phyloP scores from a whole-genome alignment of 2,888 invertebrate species.

The Cerastis leucographa region DNA sequence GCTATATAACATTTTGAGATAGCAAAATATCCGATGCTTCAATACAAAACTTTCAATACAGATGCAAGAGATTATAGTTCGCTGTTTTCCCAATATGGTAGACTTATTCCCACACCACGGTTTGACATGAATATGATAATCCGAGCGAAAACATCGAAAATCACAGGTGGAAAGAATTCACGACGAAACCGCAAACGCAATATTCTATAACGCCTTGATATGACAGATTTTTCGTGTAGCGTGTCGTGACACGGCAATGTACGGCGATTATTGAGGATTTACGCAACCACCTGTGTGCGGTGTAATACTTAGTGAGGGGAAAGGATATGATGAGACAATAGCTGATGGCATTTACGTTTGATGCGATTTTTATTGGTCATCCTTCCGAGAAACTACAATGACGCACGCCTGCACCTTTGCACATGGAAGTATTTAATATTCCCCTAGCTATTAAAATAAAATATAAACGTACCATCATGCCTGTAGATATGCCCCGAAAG shows the following conservation, averaged over 20 bases:
- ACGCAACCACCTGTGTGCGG: constrained; percentile 67
- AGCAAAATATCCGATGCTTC: constrained; percentile 33
- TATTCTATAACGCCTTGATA: constrained; percentile 70
- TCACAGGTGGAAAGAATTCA: constrained; percentile 70
- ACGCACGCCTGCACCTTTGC: constrained; percentile 35
- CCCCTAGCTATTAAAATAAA: neutral
- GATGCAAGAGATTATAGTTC: constrained; percentile 47
- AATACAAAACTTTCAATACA: constrained; percentile 47
- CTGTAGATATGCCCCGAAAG: neutral
- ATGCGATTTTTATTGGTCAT: constrained; percentile 73
- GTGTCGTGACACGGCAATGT: constrained; percentile 69
- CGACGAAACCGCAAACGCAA: constrained; percentile 68
- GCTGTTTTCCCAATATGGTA: constrained; percentile 66
- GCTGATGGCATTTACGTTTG: constrained; percentile 60
- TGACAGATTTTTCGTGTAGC: constrained; percentile 69
- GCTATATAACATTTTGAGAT: constrained; percentile 60
- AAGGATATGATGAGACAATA: constrained; percentile 66
- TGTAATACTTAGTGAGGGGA: constrained; percentile 42
- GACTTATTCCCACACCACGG: constrained; percentile 63
- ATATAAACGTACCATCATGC: neutral
- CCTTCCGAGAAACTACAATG: constrained; percentile 68
- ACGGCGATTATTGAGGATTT: constrained; percentile 69
- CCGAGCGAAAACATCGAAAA: constrained; percentile 68
- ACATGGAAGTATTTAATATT: constrained; percentile 1
- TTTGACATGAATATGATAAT: constrained; percentile 76